phyloP scores from a whole-genome alignment of 2,113 vertebrate genomes.

The Aythya baeri region DNA sequence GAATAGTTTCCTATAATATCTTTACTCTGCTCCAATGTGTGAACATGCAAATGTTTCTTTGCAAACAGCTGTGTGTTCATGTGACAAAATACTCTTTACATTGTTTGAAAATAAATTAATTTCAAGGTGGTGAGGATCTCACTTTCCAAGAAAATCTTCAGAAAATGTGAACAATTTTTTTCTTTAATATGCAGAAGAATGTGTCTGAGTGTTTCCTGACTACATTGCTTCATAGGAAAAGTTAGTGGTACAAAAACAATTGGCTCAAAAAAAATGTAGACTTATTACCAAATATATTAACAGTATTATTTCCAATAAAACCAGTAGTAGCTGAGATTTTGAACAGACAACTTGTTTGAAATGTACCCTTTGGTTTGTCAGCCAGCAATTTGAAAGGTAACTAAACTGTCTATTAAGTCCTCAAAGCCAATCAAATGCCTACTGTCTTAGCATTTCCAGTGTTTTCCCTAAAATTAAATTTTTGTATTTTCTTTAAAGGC shows the following conservation, averaged over 20 bases:
- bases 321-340: neutral
- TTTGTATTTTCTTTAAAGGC: conserved; percentile 22
- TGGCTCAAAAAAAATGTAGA: conserved; percentile 2
- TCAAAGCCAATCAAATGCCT: conserved; percentile 28
- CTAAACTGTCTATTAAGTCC: conserved; percentile 33
- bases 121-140: neutral
- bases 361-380: neutral
- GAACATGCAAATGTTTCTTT: neutral
- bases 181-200: neutral
- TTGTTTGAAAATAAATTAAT: conserved; percentile 2
- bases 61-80: neutral
- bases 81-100: neutral
- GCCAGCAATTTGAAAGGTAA: conserved; percentile 1
- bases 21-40: neutral
- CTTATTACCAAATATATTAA: neutral
- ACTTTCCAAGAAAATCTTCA: neutral
- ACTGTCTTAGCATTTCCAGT: neutral
- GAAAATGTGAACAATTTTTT: neutral
- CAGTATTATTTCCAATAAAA: neutral
- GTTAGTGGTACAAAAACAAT: neutral
- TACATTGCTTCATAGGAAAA: neutral
- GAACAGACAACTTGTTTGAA: conserved; percentile 18
- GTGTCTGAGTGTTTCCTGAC: neutral
- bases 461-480: conserved; percentile 49
- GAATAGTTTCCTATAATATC: neutral